Base-by-base conservation (phyloP, 2,797 vertebrate species). In the Platalea minor region DNA sequence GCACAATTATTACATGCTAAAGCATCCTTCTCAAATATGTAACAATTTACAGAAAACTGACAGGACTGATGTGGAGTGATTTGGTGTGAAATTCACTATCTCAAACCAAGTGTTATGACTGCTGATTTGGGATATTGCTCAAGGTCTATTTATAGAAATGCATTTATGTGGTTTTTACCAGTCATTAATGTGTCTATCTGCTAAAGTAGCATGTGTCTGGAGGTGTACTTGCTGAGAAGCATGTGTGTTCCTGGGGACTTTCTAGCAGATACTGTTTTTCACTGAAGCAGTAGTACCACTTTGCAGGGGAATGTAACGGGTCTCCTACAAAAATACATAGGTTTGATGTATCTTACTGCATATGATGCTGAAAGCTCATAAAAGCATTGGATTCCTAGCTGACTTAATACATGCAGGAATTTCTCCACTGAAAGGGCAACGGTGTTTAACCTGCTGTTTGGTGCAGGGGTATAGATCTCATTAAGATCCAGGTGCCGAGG, bases 1-100 rank as follows among this genome's bases (percentile, higher is more conserved):
- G 46, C 73, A 33, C 85, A 94, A 74, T 87, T 93, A 94, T 77
- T 45, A 51, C 37, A 89, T 92, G 86, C 86, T 89, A 75, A 87
- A 61, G 15, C 39, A 76, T 35, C 59, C 23, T 90, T 28, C 37
- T 85, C 89, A 84, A 72, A 46, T 24, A 46, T 5, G 17, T 11
- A 29, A 65, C 28, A 63, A 61, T 81, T 76, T 54, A 37, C 69
- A 82, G 82, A 82, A 86, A 92, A 95, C 93, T 83, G 28, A 64
- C 53, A 86, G 73, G 41, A 64, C 69, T 76, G 39, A 76, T 23
- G 17, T 61, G 72, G 86, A 81, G 51, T 63, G 33, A 74, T 91
- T 95, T 86, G 11, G 20, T 65, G 74, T 80, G 18, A 53, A 56
- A 95, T 89, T 94, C 17, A 29, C 86, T 57, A 51, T 53, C 26